phyloP scores from a whole-genome alignment of 2,888 invertebrate species.

The Linnaemya tessellans region DNA sequence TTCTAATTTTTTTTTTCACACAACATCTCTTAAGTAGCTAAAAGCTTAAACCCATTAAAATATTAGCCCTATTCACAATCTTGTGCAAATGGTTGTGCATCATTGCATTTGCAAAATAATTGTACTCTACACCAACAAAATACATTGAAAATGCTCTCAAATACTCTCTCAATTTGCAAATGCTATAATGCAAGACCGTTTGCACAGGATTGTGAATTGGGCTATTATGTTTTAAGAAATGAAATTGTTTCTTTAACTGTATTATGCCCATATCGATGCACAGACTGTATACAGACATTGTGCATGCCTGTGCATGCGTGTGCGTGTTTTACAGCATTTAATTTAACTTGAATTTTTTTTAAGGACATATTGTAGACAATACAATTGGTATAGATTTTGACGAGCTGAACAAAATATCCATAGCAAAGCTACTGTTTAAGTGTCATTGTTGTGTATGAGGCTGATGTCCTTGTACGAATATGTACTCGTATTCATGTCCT shows the following conservation, averaged over 20 bases:
- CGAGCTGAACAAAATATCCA: neutral
- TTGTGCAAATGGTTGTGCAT: no score
- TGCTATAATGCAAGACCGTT: no score
- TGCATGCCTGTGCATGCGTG: neutral
- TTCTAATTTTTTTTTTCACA: no score
- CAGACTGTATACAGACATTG: neutral
- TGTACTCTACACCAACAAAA: no score
- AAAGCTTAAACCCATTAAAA: neutral
- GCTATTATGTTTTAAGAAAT: no score
- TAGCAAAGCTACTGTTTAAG: neutral
- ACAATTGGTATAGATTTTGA: slow-evolving; percentile 14
- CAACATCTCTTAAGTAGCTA: neutral
- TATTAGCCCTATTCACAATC: no score
- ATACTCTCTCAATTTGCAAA: no score
- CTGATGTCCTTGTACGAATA: slow-evolving; percentile 1
- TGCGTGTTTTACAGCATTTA: neutral
- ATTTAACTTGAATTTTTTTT: slow-evolving; percentile 1
- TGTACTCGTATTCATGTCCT: neutral
- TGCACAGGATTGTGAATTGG: neutral
- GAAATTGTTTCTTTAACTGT: neutral
- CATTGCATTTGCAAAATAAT: no score
- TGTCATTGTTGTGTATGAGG: neutral
- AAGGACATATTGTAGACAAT: slow-evolving; percentile 19
- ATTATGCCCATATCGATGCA: neutral
- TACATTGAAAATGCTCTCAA: no score